A percentile compares a stretch with the other conserved stretches of the same genome.
Evolutionary conservation across 2,113 vertebrate genomes (phyloP).

Genomic region (Solenodon paradoxus): DNA sequence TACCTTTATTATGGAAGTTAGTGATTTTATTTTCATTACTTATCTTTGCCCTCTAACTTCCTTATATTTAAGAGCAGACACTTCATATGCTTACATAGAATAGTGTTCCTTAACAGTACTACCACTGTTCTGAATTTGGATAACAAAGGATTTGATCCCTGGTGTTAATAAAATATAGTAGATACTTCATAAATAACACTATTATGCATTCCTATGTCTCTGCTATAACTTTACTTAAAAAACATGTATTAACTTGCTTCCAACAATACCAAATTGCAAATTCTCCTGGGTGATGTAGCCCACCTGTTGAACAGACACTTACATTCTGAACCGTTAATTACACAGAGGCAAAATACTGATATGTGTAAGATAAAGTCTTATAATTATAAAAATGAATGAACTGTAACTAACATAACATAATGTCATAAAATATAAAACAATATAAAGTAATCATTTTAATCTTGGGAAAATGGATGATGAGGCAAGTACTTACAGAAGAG

Average conservation of each 20-base stretch:
- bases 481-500: not conserved
- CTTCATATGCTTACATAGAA: not conserved
- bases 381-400: not conserved
- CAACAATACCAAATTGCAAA: not conserved
- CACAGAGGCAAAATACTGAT: not conserved
- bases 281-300: not conserved
- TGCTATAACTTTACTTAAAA: not conserved
- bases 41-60: not conserved
- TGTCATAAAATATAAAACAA: not conserved
- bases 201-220: not conserved
- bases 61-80: not conserved
- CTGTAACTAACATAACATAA: not conserved
- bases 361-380: not conserved
- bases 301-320: not conserved
- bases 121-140: not conserved
- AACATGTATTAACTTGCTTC: not conserved
- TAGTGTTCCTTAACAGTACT: not conserved
- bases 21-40: not conserved
- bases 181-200: not conserved
- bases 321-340: conserved; percentile 2
- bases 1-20: not conserved
- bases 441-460: not conserved
- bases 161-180: not conserved
- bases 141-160: not conserved
- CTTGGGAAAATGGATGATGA: not conserved